phyloP scores from a whole-genome alignment of 1,140 invertebrate genomes.

The Drosophila varians region DNA sequence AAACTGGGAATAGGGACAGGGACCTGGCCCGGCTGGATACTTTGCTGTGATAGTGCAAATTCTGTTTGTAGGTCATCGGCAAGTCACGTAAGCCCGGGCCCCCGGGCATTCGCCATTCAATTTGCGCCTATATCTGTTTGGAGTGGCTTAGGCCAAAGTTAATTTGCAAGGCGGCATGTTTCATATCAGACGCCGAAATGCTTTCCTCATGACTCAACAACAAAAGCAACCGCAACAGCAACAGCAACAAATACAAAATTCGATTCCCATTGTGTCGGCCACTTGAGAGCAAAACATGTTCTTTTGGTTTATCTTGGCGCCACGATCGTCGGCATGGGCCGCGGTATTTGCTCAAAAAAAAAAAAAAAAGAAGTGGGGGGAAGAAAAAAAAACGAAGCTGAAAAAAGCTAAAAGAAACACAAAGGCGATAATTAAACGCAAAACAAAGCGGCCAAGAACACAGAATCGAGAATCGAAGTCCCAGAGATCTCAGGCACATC shows the following conservation, averaged over 20 bases:
- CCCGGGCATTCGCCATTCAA: slow-evolving; percentile 30
- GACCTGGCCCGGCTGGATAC: neutral
- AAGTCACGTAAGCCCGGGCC: slow-evolving; percentile 28
- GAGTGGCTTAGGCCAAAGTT: slow-evolving; percentile 78
- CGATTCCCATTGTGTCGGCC: slow-evolving; percentile 57
- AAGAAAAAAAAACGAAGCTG: slow-evolving; percentile 9
- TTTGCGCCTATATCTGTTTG: slow-evolving; percentile 46
- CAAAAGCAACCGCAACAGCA: slow-evolving; percentile 26
- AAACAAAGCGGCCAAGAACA: slow-evolving; percentile 75
- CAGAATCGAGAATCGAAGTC: slow-evolving; percentile 21
- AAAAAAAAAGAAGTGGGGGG: slow-evolving; percentile 3
- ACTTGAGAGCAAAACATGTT: slow-evolving; percentile 80
- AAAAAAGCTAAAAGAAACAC: slow-evolving; percentile 42
- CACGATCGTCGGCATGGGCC: slow-evolving; percentile 70
- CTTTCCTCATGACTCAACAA: slow-evolving; percentile 79
- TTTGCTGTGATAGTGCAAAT: neutral
- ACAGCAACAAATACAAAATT: neutral
- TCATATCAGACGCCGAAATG: slow-evolving; percentile 75
- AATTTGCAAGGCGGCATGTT: slow-evolving; percentile 79
- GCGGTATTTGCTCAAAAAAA: slow-evolving; percentile 69
- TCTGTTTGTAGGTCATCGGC: slow-evolving; percentile 29
- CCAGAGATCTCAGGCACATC: slow-evolving; percentile 47
- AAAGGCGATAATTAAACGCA: slow-evolving; percentile 80
- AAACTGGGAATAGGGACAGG: too few relatives aligned
- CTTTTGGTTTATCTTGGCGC: slow-evolving; percentile 80